Conservation (phyloP, 2,113 vertebrate species). For the Protobothrops flavoviridis region DNA sequence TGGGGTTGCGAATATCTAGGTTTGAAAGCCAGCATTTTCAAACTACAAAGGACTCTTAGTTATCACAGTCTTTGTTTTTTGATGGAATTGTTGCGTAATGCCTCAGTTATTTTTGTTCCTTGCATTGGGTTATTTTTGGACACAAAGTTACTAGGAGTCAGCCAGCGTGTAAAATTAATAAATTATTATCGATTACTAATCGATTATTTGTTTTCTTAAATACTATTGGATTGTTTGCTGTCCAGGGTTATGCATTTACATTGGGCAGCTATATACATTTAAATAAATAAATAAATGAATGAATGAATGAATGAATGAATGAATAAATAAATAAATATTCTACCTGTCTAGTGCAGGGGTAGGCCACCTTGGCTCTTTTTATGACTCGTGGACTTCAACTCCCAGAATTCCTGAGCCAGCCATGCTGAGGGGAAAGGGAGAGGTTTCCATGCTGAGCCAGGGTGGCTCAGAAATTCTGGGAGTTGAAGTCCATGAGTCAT, state of each 20-base stretch:
- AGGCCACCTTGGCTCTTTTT: too few relatives aligned
- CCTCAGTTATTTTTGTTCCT: neutral
- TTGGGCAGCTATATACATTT: neutral
- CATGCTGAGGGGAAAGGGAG: too few relatives aligned
- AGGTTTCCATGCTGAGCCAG: too few relatives aligned
- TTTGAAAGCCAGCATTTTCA: neutral
- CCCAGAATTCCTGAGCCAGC: too few relatives aligned
- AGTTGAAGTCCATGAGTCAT: too few relatives aligned
- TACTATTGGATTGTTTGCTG: neutral
- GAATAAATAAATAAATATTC: neutral
- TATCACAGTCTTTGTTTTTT: neutral
- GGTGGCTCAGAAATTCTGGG: too few relatives aligned
- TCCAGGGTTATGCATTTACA: neutral
- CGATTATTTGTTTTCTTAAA: neutral
- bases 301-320: too few relatives aligned
- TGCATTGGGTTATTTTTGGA: neutral
- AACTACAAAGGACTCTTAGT: neutral
- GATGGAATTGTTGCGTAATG: neutral
- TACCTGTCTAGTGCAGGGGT: neutral
- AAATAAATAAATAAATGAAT: neutral
- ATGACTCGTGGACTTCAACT: too few relatives aligned
- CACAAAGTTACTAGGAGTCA: neutral
- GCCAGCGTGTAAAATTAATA: neutral
- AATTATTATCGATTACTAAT: neutral
- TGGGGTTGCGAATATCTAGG: neutral